Evolutionary conservation across 2,797 vertebrate genomes (phyloP).

Genomic region (Denticeps clupeoides): DNA sequence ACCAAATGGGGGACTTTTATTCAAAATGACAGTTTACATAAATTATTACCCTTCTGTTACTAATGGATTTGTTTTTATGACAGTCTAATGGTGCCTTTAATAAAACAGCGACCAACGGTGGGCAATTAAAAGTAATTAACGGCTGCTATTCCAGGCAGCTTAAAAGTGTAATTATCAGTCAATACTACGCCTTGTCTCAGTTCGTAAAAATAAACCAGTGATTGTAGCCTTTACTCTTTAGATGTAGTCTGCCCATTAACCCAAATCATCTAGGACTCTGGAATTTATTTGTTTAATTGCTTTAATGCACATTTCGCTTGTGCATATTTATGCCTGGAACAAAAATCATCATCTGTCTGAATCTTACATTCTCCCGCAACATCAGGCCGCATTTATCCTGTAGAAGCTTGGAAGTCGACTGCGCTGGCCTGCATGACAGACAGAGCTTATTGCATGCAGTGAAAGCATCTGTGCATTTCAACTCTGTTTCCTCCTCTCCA

Average conservation of each 20-base stretch:
- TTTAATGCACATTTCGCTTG: too few relatives aligned
- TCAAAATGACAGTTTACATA: not conserved
- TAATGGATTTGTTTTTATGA: not conserved
- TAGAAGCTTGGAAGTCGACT: not conserved
- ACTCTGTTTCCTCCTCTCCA: not conserved
- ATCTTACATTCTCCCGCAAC: too few relatives aligned
- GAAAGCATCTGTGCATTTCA: not conserved
- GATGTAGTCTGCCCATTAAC: not conserved
- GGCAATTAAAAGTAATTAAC: not conserved
- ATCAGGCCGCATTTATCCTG: too few relatives aligned
- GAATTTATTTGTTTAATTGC: too few relatives aligned
- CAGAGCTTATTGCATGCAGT: slow-evolving; percentile 9
- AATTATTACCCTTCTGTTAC: not conserved
- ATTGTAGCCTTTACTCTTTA: not conserved
- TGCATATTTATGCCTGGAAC: too few relatives aligned
- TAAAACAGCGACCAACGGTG: not conserved
- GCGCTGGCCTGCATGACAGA: not conserved
- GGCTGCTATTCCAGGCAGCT: not conserved
- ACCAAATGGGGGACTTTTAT: not conserved
- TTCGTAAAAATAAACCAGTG: not conserved
- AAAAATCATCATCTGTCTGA: too few relatives aligned
- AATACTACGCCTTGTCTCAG: not conserved
- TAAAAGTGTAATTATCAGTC: not conserved
- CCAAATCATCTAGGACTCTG: not conserved
- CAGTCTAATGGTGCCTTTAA: not conserved